These are phyloP conservation scores for Ceramica pisi DNA, from an alignment of 2,888 invertebrate species.

Conservation along the genomic window DNA sequence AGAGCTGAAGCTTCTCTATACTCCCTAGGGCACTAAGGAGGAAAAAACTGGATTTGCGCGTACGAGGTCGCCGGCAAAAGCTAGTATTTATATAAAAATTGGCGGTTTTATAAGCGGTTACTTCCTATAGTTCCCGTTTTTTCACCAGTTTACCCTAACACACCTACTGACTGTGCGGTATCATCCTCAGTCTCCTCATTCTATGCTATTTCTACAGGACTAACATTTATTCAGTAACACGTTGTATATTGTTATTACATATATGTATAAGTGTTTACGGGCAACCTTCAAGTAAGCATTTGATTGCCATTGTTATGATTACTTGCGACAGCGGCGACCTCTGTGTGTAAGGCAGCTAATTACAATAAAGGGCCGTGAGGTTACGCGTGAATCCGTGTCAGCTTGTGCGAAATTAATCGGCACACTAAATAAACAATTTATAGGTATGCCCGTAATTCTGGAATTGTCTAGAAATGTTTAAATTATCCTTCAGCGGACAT, in stretches of 20 bases:
- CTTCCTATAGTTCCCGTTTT: too few relatives aligned
- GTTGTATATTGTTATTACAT: conserved; percentile 15
- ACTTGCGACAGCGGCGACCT: conserved; percentile 55
- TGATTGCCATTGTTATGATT: conserved; percentile 62
- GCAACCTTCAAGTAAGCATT: conserved; percentile 55
- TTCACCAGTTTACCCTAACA: too few relatives aligned
- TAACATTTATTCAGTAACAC: conserved; percentile 1
- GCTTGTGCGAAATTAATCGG: conserved; percentile 46
- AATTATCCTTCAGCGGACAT: conserved; percentile 27
- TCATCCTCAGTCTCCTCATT: neutral
- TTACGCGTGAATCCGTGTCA: conserved; percentile 27
- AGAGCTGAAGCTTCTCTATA: too few relatives aligned
- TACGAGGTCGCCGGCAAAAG: too few relatives aligned
- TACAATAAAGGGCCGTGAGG: conserved; percentile 57
- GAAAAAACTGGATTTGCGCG: too few relatives aligned
- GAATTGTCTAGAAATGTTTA: conserved; percentile 16
- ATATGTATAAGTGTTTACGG: conserved; percentile 27
- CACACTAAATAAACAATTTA: neutral
- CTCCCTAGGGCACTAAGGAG: too few relatives aligned
- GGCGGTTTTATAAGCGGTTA: too few relatives aligned
- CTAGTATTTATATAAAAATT: too few relatives aligned
- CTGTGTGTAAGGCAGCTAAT: conserved; percentile 47
- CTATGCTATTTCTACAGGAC: neutral
- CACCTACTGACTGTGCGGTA: too few relatives aligned
- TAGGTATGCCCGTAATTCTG: neutral